Base-by-base conservation (phyloP, 1,140 invertebrate genomes). In the Batillaria attramentaria region DNA sequence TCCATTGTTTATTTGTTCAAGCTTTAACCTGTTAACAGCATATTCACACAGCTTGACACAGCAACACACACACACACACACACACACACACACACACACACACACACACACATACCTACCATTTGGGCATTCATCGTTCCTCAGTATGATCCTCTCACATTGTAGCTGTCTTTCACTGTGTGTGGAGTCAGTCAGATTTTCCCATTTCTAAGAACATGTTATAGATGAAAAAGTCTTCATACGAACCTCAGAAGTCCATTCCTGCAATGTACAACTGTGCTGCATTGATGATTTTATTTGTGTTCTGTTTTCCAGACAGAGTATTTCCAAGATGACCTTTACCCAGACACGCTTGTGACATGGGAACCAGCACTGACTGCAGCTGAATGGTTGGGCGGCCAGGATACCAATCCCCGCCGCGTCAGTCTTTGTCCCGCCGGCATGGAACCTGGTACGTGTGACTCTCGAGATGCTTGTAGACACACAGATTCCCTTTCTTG, bases 241-340 rank as follows among this genome's bases (percentile, higher is more conserved):
- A n/a, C n/a, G n/a, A n/a, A n/a, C n/a, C 31, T 41, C 5, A 73
- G 16, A 31, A 16, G 6, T 20, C 0, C 6, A 42, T 39, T 39
- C 28, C 5, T 72, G 31, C 1, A 60, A 1, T 6, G 62, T 1
- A 50, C 75, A 74, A 62, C 86, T 82, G n/a, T n/a, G n/a, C n/a
- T 77, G 77, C 79, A 81, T 88, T 3, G 69, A 13, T 78, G 65
- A 68, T 70, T 43, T 74, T 69, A 78, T 69, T 3, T 76, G 5
- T n/a, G n/a, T n/a, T n/a, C n/a, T 89, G 39, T 20, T 80, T 79
- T 91, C 35, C 91, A 97, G 96, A 96, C 94, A 84, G 96, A 98
- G 88, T 93, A 97, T 83, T 98, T 99, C 92, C 97, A 99, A 95
- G 97, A 98, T 90, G 97, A 99, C 92, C 91, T 99, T 31, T 98